Base-by-base conservation (phyloP, 2,797 vertebrate species). In the Alosa sapidissima region DNA sequence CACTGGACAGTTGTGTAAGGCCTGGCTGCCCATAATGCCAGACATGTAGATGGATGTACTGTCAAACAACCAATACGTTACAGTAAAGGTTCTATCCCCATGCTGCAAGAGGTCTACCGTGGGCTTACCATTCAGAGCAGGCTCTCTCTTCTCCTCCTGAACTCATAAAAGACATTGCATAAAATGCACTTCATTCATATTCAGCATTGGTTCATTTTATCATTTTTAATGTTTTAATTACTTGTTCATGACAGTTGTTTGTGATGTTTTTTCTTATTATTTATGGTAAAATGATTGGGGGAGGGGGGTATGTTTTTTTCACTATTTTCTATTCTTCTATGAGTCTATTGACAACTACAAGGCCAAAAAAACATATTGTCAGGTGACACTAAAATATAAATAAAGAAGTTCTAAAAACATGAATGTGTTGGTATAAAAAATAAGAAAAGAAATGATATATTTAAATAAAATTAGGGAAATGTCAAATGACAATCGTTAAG, bases 251-350 rank as follows among this genome's bases (percentile, higher is more conserved):
- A 86, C 82, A 82, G 52, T 86, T 81, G 65, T 72, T 68, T 85
- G 52, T 60, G 82, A 86, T 84, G 16, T 41, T 48, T 68, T 21
- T 9, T 2, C n/a, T 68, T 21, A 24, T 87, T 51, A 78, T 85
- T 81, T 24, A 65, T 84, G 81, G 81, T 83, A 81, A 36, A 85
- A 83, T 81, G 82, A 68, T 47, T 13, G 33, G 51, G 54, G 51
- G 33, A 41, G 33, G 52, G 24, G 41, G 51, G 81, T 78, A 78
- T 78, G 16, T 78, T 78, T 78, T 78, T 78, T 47, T 45, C 72
- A 85, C 65, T 52, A 60, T 87, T 82, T 81, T 58, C 85, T 87
- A 87, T 72, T 89, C 81, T 83, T 86, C 87, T 87, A 91, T 88
- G 81, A 85, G 83, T 65, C 82, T 83, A 83, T 87, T 68, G 33